Percentiles rank a stretch among this genome's conserved stretches.
Evolutionary conservation across 2,797 vertebrate species (phyloP).

Genomic region (Heterohyrax brucei): DNA sequence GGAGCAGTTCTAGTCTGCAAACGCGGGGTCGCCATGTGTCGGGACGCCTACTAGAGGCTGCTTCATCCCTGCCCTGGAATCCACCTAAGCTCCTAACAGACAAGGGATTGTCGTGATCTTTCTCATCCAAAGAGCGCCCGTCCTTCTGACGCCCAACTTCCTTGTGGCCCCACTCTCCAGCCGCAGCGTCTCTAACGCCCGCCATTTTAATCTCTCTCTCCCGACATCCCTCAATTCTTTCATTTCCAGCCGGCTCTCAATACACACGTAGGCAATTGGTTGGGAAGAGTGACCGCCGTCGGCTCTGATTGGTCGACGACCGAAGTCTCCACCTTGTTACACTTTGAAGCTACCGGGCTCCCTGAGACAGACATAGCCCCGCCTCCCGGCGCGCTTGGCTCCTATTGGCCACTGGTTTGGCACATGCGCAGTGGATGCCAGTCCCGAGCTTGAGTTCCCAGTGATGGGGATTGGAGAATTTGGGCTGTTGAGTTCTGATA

Average conservation of each 20-base stretch:
- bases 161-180: background rate
- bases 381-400: background rate
- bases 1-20: background rate
- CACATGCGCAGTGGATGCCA: background rate
- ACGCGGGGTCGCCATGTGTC: no score
- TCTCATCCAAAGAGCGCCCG: background rate
- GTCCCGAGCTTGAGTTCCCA: accelerated
- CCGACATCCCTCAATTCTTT: background rate
- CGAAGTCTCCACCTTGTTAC: background rate
- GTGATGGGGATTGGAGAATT: accelerated
- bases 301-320: slow-evolving; percentile 60
- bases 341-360: background rate
- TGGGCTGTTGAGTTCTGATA: background rate
- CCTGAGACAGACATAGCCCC: background rate
- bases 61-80: background rate
- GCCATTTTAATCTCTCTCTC: background rate
- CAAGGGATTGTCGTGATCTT: background rate
- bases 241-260: background rate
- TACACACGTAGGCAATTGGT: background rate
- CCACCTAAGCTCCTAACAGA: background rate
- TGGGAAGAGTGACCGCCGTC: background rate
- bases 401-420: background rate
- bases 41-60: background rate
- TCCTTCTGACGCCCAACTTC: background rate
- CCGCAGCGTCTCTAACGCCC: background rate